Evolutionary conservation across 2,888 invertebrate species (phyloP), one percentile per base, ranked within the genome.

Genomic region (Andrena praecox): DNA sequence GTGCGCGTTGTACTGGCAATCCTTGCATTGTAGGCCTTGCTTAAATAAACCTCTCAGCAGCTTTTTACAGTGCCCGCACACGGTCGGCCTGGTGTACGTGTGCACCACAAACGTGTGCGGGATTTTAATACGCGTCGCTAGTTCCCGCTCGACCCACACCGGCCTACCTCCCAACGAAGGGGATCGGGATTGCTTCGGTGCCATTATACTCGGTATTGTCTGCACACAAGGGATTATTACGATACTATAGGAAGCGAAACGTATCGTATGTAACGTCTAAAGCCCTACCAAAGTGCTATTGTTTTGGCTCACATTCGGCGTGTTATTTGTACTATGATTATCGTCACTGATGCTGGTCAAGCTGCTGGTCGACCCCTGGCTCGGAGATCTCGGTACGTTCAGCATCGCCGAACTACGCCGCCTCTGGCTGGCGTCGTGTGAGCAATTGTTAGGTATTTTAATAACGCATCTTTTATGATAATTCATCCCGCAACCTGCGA

Each of bases 101-200:
- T 99, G 99, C 85, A 99, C 96, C 92, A 98, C 97, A 95, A 99
- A 99, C 5, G 99, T 99, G 95, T 99, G 99, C 50, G 99, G 99
- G 92, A 98, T 97, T 92, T 96, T 96, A 80, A 96, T 91, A 64
- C 91, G 91, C 20, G 91, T 90, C 4, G 96, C 96, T 90, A 96
- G 95, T 92, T 97, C 96, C 89, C 96, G 95, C 91, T 97, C 97
- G 85, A 96, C 95, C 96, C 97, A 96, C 29, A 95, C 94, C 3
- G 96, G 96, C 76, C 97, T 94, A 83, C 97, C 95, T 89, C 96
- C 95, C 90, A 96, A 94, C 0, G 97, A 96, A 59, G 97, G 96
- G 0, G 97, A 97, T 76, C 97, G 95, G 90, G 96, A 96, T 86
- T 95, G 95, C 91, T 95, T 95, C 78, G 94, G 94, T 80, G 94